A percentile compares a stretch with the other conserved stretches of the same genome.
Evolutionary conservation across 2,797 vertebrate genomes (phyloP).

Genomic region (Cyclopterus lumpus): DNA sequence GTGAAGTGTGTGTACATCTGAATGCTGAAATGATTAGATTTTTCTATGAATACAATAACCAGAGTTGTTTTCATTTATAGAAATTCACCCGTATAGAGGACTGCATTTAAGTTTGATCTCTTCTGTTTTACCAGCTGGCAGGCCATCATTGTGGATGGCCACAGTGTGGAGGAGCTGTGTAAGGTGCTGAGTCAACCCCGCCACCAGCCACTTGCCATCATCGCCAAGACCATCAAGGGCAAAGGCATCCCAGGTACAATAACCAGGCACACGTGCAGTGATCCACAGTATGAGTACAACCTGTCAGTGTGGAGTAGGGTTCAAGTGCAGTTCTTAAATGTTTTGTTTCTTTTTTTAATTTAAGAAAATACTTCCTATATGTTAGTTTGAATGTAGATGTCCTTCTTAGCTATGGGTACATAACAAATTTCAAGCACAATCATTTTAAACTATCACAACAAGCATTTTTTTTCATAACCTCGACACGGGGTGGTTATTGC

Average conservation of each 20-base stretch:
- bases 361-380: too few relatives aligned
- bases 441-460: neutral
- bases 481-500: neutral
- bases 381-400: neutral
- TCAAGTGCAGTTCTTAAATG: too few relatives aligned
- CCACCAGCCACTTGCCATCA: slow-evolving; percentile 91
- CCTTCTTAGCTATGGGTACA: neutral
- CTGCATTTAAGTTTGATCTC: slow-evolving; percentile 3
- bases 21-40: neutral
- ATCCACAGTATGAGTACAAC: neutral
- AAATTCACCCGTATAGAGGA: neutral
- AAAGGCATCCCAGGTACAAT: slow-evolving; percentile 90
- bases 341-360: neutral
- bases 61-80: neutral
- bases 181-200: slow-evolving; percentile 91
- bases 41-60: neutral
- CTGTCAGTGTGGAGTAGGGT: neutral
- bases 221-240: slow-evolving; percentile 93
- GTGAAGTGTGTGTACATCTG: neutral
- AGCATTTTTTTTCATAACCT: neutral
- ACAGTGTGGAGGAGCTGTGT: slow-evolving; percentile 94
- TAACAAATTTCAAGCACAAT: neutral
- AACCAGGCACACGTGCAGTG: neutral
- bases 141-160: slow-evolving; percentile 90
- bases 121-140: slow-evolving; percentile 85